A percentile compares a stretch with the other conserved stretches of the same genome.
Conservation (phyloP, 2,113 vertebrate species). For the Ivindomyrus marchei region DNA sequence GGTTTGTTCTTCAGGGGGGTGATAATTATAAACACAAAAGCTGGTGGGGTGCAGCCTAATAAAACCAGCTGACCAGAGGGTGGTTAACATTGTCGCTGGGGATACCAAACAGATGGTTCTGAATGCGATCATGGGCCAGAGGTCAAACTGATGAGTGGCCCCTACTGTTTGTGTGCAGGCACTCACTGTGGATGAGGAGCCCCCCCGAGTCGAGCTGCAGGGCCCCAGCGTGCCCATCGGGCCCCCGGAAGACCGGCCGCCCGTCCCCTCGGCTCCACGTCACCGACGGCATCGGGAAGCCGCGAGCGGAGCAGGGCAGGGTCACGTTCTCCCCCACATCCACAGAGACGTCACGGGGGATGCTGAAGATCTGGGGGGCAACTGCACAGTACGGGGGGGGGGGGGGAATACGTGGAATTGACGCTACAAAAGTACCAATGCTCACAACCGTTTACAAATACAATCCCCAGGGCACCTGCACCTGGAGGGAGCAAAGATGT, state of each 20-base stretch:
- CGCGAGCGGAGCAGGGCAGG: conserved; percentile 61
- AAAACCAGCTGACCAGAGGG: neutral
- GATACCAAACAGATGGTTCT: neutral
- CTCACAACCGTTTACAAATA: neutral
- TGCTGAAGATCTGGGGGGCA: conserved; percentile 64
- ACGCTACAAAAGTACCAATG: neutral
- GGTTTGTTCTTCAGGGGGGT: neutral
- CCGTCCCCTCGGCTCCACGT: conserved; percentile 68
- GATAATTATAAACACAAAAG: neutral
- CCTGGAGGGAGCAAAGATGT: neutral
- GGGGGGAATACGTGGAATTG: neutral
- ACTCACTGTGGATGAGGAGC: conserved; percentile 78
- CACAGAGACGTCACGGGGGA: conserved; percentile 51
- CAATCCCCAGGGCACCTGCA: neutral
- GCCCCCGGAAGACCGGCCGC: conserved; percentile 40
- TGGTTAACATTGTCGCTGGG: neutral
- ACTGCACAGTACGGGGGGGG: conserved; percentile 62
- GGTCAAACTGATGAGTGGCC: neutral
- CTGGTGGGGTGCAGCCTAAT: neutral
- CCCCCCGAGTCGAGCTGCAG: conserved; percentile 53
- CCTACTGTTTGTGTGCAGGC: neutral
- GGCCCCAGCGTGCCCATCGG: conserved; percentile 22
- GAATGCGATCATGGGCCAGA: neutral
- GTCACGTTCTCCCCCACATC: conserved; percentile 62
- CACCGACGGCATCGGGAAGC: conserved; percentile 60